These are phyloP conservation scores for Lamellibrachia satsuma DNA, from an alignment of 2,888 invertebrate species.

Conservation along the genomic window DNA sequence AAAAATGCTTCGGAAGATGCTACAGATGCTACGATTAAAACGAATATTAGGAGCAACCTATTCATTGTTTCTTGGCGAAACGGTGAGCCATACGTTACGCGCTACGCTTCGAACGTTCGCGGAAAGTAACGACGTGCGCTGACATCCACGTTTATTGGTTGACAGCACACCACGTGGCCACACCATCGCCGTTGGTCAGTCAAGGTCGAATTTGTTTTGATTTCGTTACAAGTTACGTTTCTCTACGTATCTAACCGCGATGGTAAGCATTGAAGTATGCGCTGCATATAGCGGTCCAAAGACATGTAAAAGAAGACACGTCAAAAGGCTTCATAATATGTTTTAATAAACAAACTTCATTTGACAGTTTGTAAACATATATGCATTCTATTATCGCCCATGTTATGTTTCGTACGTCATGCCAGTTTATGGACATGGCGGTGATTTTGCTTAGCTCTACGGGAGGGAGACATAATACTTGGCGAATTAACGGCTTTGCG, in stretches of 20 bases:
- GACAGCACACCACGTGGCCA: conserved; percentile 7
- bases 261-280: neutral
- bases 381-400: conserved; percentile 24
- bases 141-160: neutral
- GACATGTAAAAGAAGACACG: neutral
- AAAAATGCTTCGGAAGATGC: neutral
- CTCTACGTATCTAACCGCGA: neutral
- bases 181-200: neutral
- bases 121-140: neutral
- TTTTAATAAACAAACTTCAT: neutral
- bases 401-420: neutral
- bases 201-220: neutral
- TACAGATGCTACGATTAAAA: neutral
- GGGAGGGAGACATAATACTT: too few relatives aligned
- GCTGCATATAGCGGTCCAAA: neutral
- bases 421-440: neutral
- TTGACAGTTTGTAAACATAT: neutral
- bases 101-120: neutral
- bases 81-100: neutral
- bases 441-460: neutral
- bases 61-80: neutral
- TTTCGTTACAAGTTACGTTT: neutral
- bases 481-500: too few relatives aligned
- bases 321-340: neutral
- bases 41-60: neutral